These are phyloP conservation scores for Euclidia mi DNA, from an alignment of 2,888 invertebrate genomes.

Conservation along the genomic window DNA sequence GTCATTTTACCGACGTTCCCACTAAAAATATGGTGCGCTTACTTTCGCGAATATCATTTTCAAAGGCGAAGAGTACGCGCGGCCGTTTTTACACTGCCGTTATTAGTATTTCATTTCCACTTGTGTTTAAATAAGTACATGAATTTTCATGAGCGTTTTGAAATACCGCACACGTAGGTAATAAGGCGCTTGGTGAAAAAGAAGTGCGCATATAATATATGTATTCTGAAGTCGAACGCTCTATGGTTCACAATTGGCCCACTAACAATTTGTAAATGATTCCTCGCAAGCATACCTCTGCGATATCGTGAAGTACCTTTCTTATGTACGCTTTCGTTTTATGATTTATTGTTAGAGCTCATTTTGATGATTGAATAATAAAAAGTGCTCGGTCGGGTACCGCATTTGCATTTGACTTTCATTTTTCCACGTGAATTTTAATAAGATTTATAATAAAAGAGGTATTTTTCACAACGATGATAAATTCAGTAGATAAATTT, in stretches of 20 bases:
- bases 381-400: constrained; percentile 49
- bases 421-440: constrained; percentile 55
- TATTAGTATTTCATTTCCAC: constrained; percentile 47
- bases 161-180: constrained; percentile 44
- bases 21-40: constrained; percentile 69
- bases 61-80: constrained; percentile 49
- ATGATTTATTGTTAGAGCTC: constrained; percentile 57
- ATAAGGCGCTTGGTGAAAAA: constrained; percentile 48
- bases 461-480: constrained; percentile 39
- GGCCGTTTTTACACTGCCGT: constrained; percentile 45
- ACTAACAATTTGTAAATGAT: constrained; percentile 54
- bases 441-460: constrained; percentile 51
- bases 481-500: constrained; percentile 44
- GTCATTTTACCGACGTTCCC: constrained; percentile 69
- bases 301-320: constrained; percentile 60
- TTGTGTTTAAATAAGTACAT: constrained; percentile 52
- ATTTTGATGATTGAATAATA: constrained; percentile 61
- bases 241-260: constrained; percentile 64
- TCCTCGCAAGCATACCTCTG: constrained; percentile 48
- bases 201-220: constrained; percentile 38
- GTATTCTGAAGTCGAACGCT: constrained; percentile 44
- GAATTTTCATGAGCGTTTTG: constrained; percentile 56
- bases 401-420: constrained; percentile 58
- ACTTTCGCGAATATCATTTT: constrained; percentile 65
- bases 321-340: constrained; percentile 57